A percentile compares a stretch with the other conserved stretches of the same genome.
Conservation (phyloP, 2,797 vertebrate species). For the Enoplosus armatus region DNA sequence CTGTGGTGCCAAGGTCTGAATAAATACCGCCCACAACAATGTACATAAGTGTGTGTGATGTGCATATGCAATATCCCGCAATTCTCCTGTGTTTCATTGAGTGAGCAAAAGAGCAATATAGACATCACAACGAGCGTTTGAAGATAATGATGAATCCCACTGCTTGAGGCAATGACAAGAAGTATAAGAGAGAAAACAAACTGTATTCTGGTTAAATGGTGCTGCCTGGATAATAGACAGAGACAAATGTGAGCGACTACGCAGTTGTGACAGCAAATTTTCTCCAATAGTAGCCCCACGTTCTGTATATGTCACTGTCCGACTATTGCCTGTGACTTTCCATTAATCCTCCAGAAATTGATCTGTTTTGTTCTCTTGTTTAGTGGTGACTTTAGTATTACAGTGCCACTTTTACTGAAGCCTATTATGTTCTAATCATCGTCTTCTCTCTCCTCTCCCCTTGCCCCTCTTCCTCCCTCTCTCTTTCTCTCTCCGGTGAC, state of each 20-base stretch:
- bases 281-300: constrained; percentile 35
- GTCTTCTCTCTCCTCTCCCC: constrained; percentile 28
- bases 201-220: constrained; percentile 65
- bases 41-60: constrained; percentile 34
- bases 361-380: constrained; percentile 63
- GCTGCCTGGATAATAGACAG: constrained; percentile 71
- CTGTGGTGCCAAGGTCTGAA: constrained; percentile 41
- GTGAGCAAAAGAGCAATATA: constrained; percentile 57
- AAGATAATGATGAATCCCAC: constrained; percentile 72
- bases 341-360: constrained; percentile 62
- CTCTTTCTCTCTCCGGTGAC: constrained; percentile 46
- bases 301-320: constrained; percentile 57
- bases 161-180: constrained; percentile 72
- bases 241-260: constrained; percentile 66
- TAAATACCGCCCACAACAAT: constrained; percentile 36
- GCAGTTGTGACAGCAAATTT: constrained; percentile 60
- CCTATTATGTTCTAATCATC: constrained; percentile 65
- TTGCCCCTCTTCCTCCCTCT: constrained; percentile 18
- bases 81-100: constrained; percentile 51
- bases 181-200: constrained; percentile 65
- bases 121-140: constrained; percentile 64
- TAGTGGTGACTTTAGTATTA: constrained; percentile 54
- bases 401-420: constrained; percentile 52
- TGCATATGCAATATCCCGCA: constrained; percentile 47
- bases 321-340: constrained; percentile 56